Base-by-base conservation (phyloP, 64 coral and sea anemone genomes). In the Stichodactyla mertensii region DNA sequence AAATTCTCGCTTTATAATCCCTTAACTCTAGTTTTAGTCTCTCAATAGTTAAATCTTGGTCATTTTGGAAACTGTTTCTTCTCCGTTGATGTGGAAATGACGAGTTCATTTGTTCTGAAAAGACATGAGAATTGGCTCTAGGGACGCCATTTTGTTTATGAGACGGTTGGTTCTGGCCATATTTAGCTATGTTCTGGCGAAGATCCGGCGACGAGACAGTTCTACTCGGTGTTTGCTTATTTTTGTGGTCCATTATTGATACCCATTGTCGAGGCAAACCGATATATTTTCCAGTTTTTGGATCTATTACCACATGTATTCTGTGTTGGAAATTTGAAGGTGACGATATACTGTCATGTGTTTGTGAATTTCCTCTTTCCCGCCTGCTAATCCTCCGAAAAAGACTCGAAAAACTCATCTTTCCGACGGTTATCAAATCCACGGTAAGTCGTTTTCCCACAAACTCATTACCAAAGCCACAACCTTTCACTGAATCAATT, bases 241-340 rank as follows among this genome's bases (percentile, higher is more conserved):
- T 22, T 55, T 81, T 81, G 52, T 7, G 52, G 78, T 52, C 26
- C 78, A 81, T 81, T 4, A 81, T 81, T 16, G 78, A 81, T 55
- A 52, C 85, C 89, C 89, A 90, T 59, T 90, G 89, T 15, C 56
- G 83, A 28, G 89, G 89, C 18, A 90, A 77, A 79, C 89, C 89
- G 62, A 86, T 36, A 11, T 78, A 90, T 54, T 84, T 57, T 6
- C 83, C 89, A 61, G 69, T 85, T 18, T 86, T 53, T 51, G 71
- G 53, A 16, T 90, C 89, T 77, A 86, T 27, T 11, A 84, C 52
- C 7, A 90, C 89, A 66, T 90, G 89, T 52, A 78, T 83, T 45
- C 89, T 82, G 59, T 90, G 89, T 53, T 90, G 16, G 54, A 90
- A 90, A 64, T 90, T 78, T 10, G 16, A 74, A 79, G 89, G 89